A percentile compares a stretch with the other conserved stretches of the same genome.
phyloP scores from a whole-genome alignment of 2,113 vertebrate species.

The Taxidea taxus region DNA sequence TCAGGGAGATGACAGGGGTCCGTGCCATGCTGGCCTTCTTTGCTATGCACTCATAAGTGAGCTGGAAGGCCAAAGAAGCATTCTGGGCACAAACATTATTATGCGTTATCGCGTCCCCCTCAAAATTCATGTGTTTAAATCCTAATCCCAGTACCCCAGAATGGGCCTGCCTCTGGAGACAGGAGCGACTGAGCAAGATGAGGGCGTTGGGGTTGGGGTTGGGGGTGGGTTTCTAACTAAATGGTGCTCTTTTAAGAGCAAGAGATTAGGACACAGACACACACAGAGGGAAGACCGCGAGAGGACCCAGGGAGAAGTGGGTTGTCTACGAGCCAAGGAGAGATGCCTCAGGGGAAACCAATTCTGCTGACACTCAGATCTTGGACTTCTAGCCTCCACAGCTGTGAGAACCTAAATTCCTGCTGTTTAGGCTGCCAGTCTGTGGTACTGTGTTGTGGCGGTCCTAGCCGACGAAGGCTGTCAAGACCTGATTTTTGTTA shows the following conservation, averaged over 20 bases:
- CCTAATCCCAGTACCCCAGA: background rate
- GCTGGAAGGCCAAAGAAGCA: background rate
- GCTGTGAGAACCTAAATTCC: background rate
- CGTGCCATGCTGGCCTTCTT: background rate
- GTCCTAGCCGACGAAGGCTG: rapidly evolving
- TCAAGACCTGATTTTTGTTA: background rate
- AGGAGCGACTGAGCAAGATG: background rate
- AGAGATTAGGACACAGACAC: background rate
- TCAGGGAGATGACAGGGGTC: background rate
- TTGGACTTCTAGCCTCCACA: background rate
- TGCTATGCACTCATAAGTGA: background rate
- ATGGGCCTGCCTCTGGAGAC: background rate
- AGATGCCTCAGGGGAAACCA: background rate
- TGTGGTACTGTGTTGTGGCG: no score
- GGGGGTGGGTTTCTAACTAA: background rate
- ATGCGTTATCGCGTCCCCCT: no score
- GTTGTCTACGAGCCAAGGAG: background rate
- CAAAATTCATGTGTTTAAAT: background rate
- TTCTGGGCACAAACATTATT: background rate
- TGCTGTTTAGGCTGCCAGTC: background rate
- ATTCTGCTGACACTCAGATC: no score
- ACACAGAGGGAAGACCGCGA: background rate
- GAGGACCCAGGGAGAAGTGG: background rate
- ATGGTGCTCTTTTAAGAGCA: background rate
- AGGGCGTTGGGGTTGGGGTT: no score